Evolutionary conservation across 2,797 vertebrate species (phyloP).

Genomic region (Dryobates pubescens): DNA sequence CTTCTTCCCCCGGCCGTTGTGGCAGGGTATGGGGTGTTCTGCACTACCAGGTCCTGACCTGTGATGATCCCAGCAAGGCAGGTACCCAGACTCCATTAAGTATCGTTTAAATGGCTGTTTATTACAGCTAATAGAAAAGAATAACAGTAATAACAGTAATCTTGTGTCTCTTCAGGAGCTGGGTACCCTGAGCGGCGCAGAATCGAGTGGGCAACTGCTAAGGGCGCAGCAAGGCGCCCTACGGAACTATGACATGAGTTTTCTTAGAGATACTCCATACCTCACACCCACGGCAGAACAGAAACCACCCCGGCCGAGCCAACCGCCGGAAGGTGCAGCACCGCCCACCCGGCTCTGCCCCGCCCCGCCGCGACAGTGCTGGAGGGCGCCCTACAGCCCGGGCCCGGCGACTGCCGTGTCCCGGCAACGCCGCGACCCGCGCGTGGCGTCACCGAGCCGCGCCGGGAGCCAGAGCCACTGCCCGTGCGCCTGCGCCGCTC

Average conservation of each 20-base stretch:
- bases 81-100: neutral
- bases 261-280: rapidly evolving
- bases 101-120: neutral
- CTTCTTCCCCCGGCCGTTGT: neutral
- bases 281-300: rapidly evolving
- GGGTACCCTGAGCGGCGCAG: neutral
- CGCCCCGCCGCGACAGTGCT: too few species aligned
- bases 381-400: too few species aligned
- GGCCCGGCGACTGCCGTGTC: neutral
- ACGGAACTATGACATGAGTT: too few species aligned
- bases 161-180: neutral
- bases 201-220: rapidly evolving
- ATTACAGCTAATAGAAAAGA: neutral
- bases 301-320: neutral
- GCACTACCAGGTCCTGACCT: neutral
- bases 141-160: rapidly evolving
- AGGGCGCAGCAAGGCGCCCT: neutral
- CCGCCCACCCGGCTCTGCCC: neutral
- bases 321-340: too few species aligned
- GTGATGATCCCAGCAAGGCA: neutral
- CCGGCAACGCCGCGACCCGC: neutral
- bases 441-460: neutral
- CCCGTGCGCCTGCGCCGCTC: neutral
- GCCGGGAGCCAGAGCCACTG: neutral
- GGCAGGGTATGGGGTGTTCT: neutral